phyloP scores from a whole-genome alignment of 2,888 invertebrate genomes.

The Dolichopus griseipennis region DNA sequence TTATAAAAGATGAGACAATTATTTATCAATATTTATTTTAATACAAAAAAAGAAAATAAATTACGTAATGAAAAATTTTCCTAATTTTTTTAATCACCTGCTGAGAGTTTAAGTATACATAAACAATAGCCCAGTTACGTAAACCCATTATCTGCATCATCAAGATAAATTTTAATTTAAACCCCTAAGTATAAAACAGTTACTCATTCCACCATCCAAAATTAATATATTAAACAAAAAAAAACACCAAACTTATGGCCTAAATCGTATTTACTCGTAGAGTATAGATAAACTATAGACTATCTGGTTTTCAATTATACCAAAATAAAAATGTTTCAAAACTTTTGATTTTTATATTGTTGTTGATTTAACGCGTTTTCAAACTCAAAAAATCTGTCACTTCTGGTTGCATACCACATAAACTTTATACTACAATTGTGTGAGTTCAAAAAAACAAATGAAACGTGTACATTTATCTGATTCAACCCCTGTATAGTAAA shows the following conservation, averaged over 20 bases:
- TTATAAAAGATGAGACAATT: too few relatives aligned
- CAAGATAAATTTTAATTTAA: neutral
- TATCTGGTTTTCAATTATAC: neutral
- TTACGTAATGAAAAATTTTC: neutral
- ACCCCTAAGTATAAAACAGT: conserved; percentile 1
- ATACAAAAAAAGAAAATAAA: too few relatives aligned
- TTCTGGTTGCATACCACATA: neutral
- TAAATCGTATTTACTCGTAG: neutral
- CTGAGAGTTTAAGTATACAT: conserved; percentile 10
- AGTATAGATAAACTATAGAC: too few relatives aligned
- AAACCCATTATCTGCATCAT: conserved; percentile 7
- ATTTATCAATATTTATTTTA: too few relatives aligned
- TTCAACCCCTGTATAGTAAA: neutral
- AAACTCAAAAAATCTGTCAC: neutral
- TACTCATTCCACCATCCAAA: neutral
- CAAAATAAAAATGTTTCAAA: neutral
- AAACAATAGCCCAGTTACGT: neutral
- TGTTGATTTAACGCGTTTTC: neutral
- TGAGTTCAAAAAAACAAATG: neutral
- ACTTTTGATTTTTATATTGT: neutral
- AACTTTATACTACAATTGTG: neutral
- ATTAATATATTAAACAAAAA: neutral
- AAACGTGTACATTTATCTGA: neutral
- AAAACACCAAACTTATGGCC: neutral
- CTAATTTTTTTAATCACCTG: conserved; percentile 7